Percentiles rank a stretch among this genome's conserved stretches.
phyloP scores from a whole-genome alignment of 2,797 vertebrate genomes.

The Pelobates cultripes region DNA sequence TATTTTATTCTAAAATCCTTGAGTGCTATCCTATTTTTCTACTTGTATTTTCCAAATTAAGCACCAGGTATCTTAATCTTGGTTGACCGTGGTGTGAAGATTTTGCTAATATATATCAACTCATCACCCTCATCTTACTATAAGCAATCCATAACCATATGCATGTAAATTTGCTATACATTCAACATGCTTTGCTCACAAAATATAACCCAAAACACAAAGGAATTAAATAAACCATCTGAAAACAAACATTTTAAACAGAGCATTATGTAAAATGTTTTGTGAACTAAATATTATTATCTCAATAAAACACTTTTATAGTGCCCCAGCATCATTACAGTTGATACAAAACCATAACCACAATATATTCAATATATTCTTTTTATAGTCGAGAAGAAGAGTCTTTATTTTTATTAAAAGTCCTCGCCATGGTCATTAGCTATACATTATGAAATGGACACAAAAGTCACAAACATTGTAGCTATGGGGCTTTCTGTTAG shows the following conservation, averaged over 20 bases:
- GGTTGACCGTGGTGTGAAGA: too few relatives aligned
- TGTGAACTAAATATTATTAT: slow-evolving; percentile 49
- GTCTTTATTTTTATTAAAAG: slow-evolving; percentile 54
- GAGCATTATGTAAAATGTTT: slow-evolving; percentile 23
- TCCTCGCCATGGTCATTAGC: slow-evolving; percentile 28
- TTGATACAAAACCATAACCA: slow-evolving; percentile 52
- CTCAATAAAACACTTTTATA: slow-evolving; percentile 52
- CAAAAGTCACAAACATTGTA: slow-evolving; percentile 36
- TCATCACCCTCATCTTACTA: too few relatives aligned
- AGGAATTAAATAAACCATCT: slow-evolving; percentile 35
- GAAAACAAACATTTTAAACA: slow-evolving; percentile 31
- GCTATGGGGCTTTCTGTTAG: slow-evolving; percentile 5
- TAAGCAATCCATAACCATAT: too few relatives aligned
- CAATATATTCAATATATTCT: slow-evolving; percentile 49
- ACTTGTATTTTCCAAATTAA: too few relatives aligned
- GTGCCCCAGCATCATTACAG: slow-evolving; percentile 51
- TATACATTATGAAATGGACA: slow-evolving; percentile 38
- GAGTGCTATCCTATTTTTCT: too few relatives aligned
- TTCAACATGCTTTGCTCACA: slow-evolving; percentile 28
- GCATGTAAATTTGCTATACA: background rate
- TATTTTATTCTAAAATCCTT: too few relatives aligned
- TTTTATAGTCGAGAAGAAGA: slow-evolving; percentile 50
- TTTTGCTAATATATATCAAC: too few relatives aligned
- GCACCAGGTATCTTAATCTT: too few relatives aligned
- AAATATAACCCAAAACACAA: slow-evolving; percentile 29